Evolutionary conservation across 2,113 vertebrate genomes (phyloP), one percentile per base, ranked within the genome.

Genomic region (Procavia capensis): DNA sequence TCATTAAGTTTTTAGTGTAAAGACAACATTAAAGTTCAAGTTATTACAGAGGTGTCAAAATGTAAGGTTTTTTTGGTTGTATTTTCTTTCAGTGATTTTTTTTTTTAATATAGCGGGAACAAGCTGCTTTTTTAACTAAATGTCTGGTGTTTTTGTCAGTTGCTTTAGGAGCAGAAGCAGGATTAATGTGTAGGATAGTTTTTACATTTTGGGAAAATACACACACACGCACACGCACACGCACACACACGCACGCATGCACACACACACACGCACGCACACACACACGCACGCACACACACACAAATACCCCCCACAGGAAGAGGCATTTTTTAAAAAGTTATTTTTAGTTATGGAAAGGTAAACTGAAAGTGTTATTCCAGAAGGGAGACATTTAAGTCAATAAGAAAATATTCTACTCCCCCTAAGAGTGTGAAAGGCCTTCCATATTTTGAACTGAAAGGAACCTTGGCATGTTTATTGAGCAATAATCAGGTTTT

Each of bases 161-260:
- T 80, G 11, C 90, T 90, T 94, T 84, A 90, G 43, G 34, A 93
- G 39, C 47, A 88, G 34, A 94, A 41, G 17, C 25, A 29, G 25
- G 81, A 50, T 93, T 84, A 86, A 66, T 79, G 4, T 66, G 54
- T 61, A 80, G 2, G 39, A 75, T 29, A 93, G 68, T 68, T 74
- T 19, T 79, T 87, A 25, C 45, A 17, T 78, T 88, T 93, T 22
- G 10, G 14, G 54, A 88, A 91, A 79, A n/a, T n/a, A n/a, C 20
- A 64, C 7, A 36, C 36, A 68, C n/a, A 68, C 4, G 29, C 29
- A 20, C 20, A 64, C 7, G 31, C 36, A 68, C n/a, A 68, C 4
- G 29, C 29, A 20, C 3, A 85, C 20, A 81, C 27, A n/a, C n/a
- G n/a, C n/a, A n/a, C n/a, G n/a, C n/a, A n/a, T n/a, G n/a, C 20